Percentiles rank a stretch among this genome's conserved stretches.
Evolutionary conservation across 2,113 vertebrate species (phyloP).

Genomic region (Oreocharis arfaki): DNA sequence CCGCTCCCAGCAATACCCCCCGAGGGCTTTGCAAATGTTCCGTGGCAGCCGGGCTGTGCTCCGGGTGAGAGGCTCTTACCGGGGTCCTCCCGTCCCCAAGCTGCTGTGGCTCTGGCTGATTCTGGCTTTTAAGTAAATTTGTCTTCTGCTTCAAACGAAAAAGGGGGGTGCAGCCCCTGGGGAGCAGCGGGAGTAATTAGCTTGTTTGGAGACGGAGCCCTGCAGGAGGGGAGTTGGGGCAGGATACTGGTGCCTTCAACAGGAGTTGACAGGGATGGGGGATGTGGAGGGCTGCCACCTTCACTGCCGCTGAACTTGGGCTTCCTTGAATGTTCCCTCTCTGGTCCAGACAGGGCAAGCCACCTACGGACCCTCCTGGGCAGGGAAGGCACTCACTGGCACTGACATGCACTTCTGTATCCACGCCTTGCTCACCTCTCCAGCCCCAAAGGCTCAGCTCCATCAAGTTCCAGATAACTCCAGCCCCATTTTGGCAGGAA

Average conservation of each 20-base stretch:
- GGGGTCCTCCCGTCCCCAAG: fast-evolving
- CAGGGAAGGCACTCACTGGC: neutral
- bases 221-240: neutral
- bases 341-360: neutral
- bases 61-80: neutral
- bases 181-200: neutral
- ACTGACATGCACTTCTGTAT: fast-evolving
- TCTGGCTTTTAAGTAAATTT: neutral
- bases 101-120: neutral
- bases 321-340: neutral
- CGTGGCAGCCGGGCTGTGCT: neutral
- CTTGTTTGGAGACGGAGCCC: neutral
- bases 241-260: neutral
- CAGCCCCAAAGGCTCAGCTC: neutral
- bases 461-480: neutral
- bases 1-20: fast-evolving
- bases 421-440: fast-evolving
- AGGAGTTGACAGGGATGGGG: neutral
- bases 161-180: neutral
- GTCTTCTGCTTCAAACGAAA: neutral
- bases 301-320: neutral
- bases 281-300: no score
- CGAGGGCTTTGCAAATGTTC: neutral
- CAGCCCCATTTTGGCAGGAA: neutral
- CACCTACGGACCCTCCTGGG: fast-evolving